These are phyloP conservation scores for Nemopilema nomurai DNA, from an alignment of 30 jellyfish, hydroid and myxozoan genomes.

Conservation along the genomic window DNA sequence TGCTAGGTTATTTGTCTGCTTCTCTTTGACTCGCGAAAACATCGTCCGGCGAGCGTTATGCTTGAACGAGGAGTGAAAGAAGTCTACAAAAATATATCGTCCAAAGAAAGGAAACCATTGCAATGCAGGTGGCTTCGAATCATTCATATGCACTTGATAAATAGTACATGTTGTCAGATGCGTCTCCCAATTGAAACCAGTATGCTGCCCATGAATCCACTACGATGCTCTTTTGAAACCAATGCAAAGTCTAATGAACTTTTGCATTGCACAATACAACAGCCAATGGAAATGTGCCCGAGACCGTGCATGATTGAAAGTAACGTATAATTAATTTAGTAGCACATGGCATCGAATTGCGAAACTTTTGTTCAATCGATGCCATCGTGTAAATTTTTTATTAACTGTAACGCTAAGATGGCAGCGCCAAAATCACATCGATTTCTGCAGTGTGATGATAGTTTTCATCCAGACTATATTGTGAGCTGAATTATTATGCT, in stretches of 20 bases:
- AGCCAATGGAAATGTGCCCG: neutral
- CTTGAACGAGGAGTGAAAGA: neutral
- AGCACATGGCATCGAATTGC: neutral
- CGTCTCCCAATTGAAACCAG: neutral
- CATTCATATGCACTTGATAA: neutral
- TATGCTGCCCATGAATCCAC: neutral
- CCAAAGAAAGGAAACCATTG: neutral
- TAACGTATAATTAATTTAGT: too few species aligned
- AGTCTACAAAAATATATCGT: neutral
- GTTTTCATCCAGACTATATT: too few species aligned
- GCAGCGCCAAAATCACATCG: neutral
- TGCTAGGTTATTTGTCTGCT: too few species aligned
- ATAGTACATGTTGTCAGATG: neutral
- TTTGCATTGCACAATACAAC: neutral
- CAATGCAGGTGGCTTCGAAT: slow-evolving; percentile 4
- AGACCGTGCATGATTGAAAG: neutral
- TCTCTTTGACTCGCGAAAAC: neutral
- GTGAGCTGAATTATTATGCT: too few species aligned
- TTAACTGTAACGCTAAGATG: neutral
- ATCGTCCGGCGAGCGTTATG: neutral
- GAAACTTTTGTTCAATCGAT: neutral
- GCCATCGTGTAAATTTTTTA: neutral
- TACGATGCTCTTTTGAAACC: neutral
- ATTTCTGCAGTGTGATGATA: neutral
- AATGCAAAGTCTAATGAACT: neutral